Evolutionary conservation across 2,888 invertebrate genomes (phyloP), one percentile per base, ranked within the genome.

Genomic region (Heteropelma amictum): DNA sequence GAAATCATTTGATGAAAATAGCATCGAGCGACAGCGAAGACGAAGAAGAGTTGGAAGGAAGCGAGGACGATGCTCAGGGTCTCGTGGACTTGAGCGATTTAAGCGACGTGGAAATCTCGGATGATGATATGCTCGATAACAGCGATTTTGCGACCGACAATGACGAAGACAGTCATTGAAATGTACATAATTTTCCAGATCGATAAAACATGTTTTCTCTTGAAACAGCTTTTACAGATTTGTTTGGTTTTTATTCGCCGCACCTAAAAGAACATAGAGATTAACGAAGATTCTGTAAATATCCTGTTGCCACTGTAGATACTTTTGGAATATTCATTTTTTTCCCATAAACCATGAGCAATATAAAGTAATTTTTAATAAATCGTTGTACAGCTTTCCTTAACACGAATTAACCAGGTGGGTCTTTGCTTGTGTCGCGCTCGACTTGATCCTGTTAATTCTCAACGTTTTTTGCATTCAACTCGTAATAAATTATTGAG

Each of bases 81-180:
- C 80, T 81, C 45, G 69, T 78, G 12, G 74, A 79, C 63, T 72
- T 81, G 21, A 72, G 72, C 14, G 79, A 81, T 12, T 49, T 81
- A 40, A 77, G 75, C 38, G 78, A 81, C 4, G 79, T 78, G 30
- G 80, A 80, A 70, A 56, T 81, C 3, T 81, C 81, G 0, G 81
- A 81, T 0, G 81, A 81, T 40, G 81, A 81, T 67, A 33, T 78
- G 14, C 53, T 80, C 3, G 80, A 80, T 38, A 69, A 81, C 35
- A 79, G 78, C 17, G 78, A 80, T 74, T 78, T 80, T 30, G 73
- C 76, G 10, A 76, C 81, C 0, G 80, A 81, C 30, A 77, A 72
- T 23, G 70, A 81, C 17, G 76, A 80, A 14, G 64, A 72, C 1
- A 75, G 70, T 17, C 75, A 79, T 61, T 80, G 47, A 80, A 51